phyloP scores from a whole-genome alignment of 2,888 invertebrate species.

The Catonia carolina region DNA sequence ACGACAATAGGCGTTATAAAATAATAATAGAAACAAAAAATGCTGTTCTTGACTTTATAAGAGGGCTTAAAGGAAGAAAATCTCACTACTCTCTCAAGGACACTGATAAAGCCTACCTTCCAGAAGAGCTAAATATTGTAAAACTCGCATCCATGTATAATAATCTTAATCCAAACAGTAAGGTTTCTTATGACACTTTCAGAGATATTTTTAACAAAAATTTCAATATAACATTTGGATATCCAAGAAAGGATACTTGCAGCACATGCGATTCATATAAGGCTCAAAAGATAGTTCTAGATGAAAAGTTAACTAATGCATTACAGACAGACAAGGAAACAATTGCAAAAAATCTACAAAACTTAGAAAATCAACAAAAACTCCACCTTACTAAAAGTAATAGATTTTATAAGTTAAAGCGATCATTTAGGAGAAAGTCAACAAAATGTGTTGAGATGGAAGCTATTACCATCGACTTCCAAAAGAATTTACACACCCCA shows the following conservation, averaged over 20 bases:
- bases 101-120: neutral
- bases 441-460: neutral
- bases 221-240: conserved; percentile 11
- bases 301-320: neutral
- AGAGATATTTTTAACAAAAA: conserved; percentile 8
- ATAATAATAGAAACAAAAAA: neutral
- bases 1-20: neutral
- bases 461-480: conserved; percentile 23
- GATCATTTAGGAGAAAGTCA: neutral
- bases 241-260: conserved; percentile 11
- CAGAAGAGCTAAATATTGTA: neutral
- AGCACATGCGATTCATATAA: conserved; percentile 8
- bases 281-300: neutral
- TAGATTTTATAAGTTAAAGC: conserved; percentile 15
- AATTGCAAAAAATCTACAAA: conserved; percentile 9
- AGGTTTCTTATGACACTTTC: neutral
- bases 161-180: too few relatives aligned
- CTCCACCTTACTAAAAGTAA: conserved; percentile 8
- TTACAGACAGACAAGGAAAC: neutral
- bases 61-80: neutral
- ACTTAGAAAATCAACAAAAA: neutral
- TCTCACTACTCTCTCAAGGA: neutral
- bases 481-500: conserved; percentile 23
- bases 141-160: too few relatives aligned
- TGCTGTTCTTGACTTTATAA: neutral